Conservation (phyloP, 1,140 invertebrate genomes). For the Gryllus bimaculatus region DNA sequence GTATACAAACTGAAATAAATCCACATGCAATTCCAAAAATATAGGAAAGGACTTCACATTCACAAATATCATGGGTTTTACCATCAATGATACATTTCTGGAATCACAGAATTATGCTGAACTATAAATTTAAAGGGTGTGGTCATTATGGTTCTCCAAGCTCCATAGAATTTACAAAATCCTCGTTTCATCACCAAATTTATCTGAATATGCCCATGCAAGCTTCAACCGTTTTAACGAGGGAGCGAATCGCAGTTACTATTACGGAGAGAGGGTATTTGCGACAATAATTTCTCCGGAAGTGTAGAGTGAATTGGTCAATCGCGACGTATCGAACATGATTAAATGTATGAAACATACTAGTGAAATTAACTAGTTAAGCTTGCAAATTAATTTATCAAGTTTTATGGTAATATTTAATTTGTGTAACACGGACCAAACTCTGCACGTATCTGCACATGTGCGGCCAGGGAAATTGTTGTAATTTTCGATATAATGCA, state of each 20-base stretch:
- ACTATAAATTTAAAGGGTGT: no score
- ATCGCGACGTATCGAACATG: not conserved
- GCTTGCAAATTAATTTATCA: slow-evolving; percentile 5
- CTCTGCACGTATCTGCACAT: not conserved
- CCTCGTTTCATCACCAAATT: not conserved
- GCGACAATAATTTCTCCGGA: not conserved
- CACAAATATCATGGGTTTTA: no score
- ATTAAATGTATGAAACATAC: not conserved
- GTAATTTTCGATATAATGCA: not conserved
- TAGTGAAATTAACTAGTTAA: not conserved
- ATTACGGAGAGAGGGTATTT: not conserved
- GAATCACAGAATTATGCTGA: no score
- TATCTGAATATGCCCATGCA: not conserved
- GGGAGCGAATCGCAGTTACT: not conserved
- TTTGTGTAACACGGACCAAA: not conserved
- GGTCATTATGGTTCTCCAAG: no score
- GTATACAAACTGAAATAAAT: no score
- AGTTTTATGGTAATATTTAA: slow-evolving; percentile 2
- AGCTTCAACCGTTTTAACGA: not conserved
- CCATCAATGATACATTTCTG: no score
- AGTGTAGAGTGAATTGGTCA: not conserved
- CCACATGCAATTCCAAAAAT: no score
- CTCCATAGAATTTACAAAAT: not conserved
- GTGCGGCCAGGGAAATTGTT: not conserved
- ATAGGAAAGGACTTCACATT: no score